Conservation (phyloP, 2,797 vertebrate species). For the Darevskia nairensis region DNA sequence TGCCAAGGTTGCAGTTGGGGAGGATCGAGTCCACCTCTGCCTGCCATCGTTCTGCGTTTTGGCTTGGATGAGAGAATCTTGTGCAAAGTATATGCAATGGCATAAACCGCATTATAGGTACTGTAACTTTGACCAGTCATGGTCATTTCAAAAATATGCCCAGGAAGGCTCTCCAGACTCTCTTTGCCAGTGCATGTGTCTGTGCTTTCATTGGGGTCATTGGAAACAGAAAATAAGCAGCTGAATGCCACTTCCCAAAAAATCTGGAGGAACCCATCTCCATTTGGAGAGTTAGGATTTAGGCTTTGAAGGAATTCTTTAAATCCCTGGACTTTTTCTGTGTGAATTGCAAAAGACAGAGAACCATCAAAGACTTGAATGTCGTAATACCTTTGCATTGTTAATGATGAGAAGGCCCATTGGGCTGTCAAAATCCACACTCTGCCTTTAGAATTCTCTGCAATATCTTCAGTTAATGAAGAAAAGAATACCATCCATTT, state of each 20-base stretch:
- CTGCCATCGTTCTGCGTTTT: too few relatives aligned
- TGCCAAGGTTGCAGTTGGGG: too few relatives aligned
- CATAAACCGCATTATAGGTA: not conserved
- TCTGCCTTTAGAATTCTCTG: too few relatives aligned
- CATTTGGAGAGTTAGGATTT: not conserved
- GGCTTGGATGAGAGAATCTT: too few relatives aligned
- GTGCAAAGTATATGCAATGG: not conserved
- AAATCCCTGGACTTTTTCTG: not conserved
- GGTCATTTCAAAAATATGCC: not conserved
- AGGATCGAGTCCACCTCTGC: not conserved
- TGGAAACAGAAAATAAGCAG: not conserved
- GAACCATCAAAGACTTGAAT: not conserved
- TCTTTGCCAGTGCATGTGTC: not conserved
- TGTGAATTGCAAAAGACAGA: constrained; percentile 6
- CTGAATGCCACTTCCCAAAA: constrained; percentile 13
- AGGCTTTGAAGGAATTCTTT: not conserved
- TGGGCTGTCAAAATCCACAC: constrained; percentile 29
- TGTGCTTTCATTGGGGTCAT: not conserved
- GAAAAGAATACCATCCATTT: too few relatives aligned
- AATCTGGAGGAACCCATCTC: not conserved
- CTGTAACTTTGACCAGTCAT: constrained; percentile 16
- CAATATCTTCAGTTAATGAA: too few relatives aligned
- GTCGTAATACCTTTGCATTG: not conserved
- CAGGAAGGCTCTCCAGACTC: not conserved
- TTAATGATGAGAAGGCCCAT: constrained; percentile 14